Conservation (phyloP, 2,888 invertebrate genomes). For the Quadroppia sp. region DNA sequence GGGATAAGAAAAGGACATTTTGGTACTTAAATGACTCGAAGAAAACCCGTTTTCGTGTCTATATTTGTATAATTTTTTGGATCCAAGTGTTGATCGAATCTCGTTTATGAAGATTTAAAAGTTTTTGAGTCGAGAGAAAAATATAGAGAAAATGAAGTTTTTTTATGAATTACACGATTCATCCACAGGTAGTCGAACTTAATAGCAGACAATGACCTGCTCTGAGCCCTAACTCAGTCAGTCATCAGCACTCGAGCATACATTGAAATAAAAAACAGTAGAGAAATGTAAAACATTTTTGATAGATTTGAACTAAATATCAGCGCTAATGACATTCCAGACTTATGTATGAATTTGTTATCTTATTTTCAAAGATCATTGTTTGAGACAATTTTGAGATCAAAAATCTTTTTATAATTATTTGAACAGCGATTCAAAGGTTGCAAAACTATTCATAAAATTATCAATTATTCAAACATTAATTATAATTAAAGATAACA, state of each 20-base stretch:
- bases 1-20: too few species aligned
- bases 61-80: not conserved
- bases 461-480: too few species aligned
- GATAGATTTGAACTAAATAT: constrained; percentile 31
- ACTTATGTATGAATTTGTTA: not conserved
- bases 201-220: constrained; percentile 36
- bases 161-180: not conserved
- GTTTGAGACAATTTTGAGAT: too few species aligned
- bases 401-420: too few species aligned
- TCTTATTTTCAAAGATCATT: constrained; percentile 15
- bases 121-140: not conserved
- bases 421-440: too few species aligned
- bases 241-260: constrained; percentile 20
- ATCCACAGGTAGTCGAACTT: constrained; percentile 36
- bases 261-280: not conserved
- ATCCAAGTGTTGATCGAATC: not conserved
- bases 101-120: not conserved
- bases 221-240: constrained; percentile 20
- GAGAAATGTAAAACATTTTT: constrained; percentile 27
- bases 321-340: constrained; percentile 25
- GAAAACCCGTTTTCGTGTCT: too few species aligned
- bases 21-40: too few species aligned
- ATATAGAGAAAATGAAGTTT: not conserved
- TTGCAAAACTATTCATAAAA: too few species aligned
- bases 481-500: too few species aligned